Percentiles rank a stretch among this genome's conserved stretches.
Evolutionary conservation across 35 echinoderm and acorn worm genomes (phyloP).

Genomic region (Ptychodera flava): DNA sequence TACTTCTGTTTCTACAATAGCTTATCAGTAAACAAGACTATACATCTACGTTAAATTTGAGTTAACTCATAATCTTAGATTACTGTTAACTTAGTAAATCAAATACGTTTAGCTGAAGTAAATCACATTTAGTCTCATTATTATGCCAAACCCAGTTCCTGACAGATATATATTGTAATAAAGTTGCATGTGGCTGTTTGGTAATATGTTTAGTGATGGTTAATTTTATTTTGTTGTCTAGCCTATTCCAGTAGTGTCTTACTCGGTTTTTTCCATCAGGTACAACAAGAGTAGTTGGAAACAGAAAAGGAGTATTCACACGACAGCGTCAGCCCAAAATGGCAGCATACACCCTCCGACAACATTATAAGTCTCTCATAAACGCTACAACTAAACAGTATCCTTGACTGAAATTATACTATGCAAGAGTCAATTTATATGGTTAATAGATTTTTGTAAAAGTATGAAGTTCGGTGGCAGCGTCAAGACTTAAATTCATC

Average conservation of each 20-base stretch:
- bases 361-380: slow-evolving; percentile 39
- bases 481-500: too few species aligned
- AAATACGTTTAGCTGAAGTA: not conserved
- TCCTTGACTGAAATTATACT: not conserved
- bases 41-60: not conserved
- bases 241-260: too few species aligned
- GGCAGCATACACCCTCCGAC: slow-evolving; percentile 44
- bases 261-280: slow-evolving; percentile 16
- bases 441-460: too few species aligned
- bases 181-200: too few species aligned
- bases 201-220: too few species aligned
- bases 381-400: not conserved
- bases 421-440: too few species aligned
- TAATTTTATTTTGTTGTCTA: too few species aligned
- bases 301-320: slow-evolving; percentile 88
- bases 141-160: not conserved
- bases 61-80: not conserved
- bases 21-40: not conserved
- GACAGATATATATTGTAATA: not conserved
- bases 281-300: slow-evolving; percentile 58
- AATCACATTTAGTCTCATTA: not conserved
- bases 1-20: slow-evolving; percentile 15
- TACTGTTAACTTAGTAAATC: not conserved
- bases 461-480: too few species aligned
- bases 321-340: slow-evolving; percentile 81